These are phyloP conservation scores for Akabosia matsudoensis DNA, from an alignment of 1,140 invertebrate genomes.

Conservation along the genomic window DNA sequence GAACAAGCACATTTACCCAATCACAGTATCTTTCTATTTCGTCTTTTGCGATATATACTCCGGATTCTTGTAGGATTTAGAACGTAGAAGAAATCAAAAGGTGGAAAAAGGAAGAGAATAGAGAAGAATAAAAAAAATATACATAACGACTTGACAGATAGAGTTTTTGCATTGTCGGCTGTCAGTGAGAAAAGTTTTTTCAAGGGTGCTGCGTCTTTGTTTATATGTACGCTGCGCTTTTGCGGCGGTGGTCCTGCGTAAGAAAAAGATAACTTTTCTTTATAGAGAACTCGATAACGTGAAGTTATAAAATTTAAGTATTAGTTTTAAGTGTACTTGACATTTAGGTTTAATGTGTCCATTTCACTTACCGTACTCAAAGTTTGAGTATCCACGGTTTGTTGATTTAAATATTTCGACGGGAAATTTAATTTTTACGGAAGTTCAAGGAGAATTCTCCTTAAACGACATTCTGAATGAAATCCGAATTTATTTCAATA, in stretches of 20 bases:
- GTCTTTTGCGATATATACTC: too few species aligned
- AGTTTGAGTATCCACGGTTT: not conserved
- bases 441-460: not conserved
- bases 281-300: too few species aligned
- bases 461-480: not conserved
- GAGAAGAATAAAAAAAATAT: not conserved
- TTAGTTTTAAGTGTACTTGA: not conserved
- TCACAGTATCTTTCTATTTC: not conserved
- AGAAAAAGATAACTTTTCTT: not conserved
- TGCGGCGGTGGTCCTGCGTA: too few species aligned
- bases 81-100: conserved; percentile 7
- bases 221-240: too few species aligned
- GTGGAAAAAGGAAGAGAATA: not conserved
- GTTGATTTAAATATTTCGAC: not conserved
- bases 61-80: conserved; percentile 17
- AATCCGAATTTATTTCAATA: conserved; percentile 7
- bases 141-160: not conserved
- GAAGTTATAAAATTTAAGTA: conserved; percentile 1
- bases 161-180: not conserved
- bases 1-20: too few species aligned
- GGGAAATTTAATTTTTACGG: not conserved
- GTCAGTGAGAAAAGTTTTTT: not conserved
- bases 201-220: not conserved
- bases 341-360: not conserved
- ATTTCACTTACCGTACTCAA: not conserved